A percentile compares a stretch with the other conserved stretches of the same genome.
These are phyloP conservation scores for Periplaneta americana DNA, from an alignment of 1,140 invertebrate genomes.

Conservation along the genomic window DNA sequence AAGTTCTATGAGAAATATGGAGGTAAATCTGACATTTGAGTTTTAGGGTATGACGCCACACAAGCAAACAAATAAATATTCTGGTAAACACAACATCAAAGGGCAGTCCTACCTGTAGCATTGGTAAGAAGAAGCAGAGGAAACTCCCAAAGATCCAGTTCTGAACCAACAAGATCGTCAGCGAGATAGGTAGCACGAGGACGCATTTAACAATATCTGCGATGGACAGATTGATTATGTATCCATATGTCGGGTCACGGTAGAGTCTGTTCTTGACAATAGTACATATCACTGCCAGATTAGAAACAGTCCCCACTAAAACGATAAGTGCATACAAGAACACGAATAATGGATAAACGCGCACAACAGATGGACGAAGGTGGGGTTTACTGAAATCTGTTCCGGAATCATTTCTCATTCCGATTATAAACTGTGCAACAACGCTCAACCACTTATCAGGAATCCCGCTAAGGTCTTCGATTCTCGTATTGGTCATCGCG, in stretches of 20 bases:
- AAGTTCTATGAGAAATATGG: too few species aligned
- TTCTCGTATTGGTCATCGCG: neutral
- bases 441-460: conserved; percentile 29
- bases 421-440: conserved; percentile 28
- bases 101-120: conserved; percentile 59
- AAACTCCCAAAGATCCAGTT: conserved; percentile 72
- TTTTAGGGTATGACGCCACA: too few species aligned
- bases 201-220: conserved; percentile 63
- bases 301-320: conserved; percentile 48
- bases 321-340: conserved; percentile 55
- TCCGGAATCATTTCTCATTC: conserved; percentile 31
- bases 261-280: conserved; percentile 53
- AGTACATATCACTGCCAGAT: conserved; percentile 51
- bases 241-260: conserved; percentile 57
- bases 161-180: conserved; percentile 60
- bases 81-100: too few species aligned
- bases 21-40: too few species aligned
- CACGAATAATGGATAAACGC: conserved; percentile 56
- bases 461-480: neutral
- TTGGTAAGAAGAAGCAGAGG: conserved; percentile 67
- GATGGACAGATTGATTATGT: conserved; percentile 59
- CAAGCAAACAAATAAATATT: too few species aligned
- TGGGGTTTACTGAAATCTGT: conserved; percentile 39
- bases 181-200: conserved; percentile 57
- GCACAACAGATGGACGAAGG: conserved; percentile 40